Percentiles rank a stretch among this genome's conserved stretches.
Conservation (phyloP, 2,113 vertebrate genomes). For the Anhinga anhinga region DNA sequence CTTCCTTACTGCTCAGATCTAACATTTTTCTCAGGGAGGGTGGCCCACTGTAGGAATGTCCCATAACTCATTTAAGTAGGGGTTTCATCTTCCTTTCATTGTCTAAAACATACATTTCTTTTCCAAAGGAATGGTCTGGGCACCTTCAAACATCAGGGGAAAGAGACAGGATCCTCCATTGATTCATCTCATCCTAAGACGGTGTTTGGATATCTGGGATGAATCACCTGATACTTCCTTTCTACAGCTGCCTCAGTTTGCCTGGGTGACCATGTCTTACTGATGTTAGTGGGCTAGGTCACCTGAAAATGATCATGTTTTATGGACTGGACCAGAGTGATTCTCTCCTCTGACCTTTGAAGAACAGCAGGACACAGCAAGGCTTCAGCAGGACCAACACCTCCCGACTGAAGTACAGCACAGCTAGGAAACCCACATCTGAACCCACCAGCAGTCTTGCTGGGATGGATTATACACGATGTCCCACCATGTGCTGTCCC, state of each 20-base stretch:
- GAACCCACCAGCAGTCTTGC: neutral
- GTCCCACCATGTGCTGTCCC: neutral
- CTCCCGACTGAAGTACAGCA: accelerated
- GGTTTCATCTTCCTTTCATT: neutral
- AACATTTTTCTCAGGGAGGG: neutral
- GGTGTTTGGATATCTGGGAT: neutral
- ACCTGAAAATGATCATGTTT: neutral
- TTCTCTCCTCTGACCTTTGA: neutral
- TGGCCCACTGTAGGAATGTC: neutral
- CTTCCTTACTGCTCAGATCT: neutral
- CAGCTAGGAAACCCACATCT: neutral
- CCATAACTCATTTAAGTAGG: neutral
- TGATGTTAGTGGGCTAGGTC: neutral
- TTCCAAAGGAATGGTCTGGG: neutral
- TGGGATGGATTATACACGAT: neutral
- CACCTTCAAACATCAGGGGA: neutral
- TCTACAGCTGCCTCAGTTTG: neutral
- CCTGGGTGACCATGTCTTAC: neutral
- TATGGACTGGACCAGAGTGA: neutral
- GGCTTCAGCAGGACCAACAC: neutral
- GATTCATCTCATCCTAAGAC: neutral
- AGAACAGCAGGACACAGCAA: neutral
- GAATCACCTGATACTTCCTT: neutral
- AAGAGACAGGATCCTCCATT: neutral
- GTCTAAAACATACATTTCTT: neutral